Percentiles rank a stretch among this genome's conserved stretches.
Evolutionary conservation across 2,888 invertebrate species (phyloP).

Genomic region (Andrena praecox): DNA sequence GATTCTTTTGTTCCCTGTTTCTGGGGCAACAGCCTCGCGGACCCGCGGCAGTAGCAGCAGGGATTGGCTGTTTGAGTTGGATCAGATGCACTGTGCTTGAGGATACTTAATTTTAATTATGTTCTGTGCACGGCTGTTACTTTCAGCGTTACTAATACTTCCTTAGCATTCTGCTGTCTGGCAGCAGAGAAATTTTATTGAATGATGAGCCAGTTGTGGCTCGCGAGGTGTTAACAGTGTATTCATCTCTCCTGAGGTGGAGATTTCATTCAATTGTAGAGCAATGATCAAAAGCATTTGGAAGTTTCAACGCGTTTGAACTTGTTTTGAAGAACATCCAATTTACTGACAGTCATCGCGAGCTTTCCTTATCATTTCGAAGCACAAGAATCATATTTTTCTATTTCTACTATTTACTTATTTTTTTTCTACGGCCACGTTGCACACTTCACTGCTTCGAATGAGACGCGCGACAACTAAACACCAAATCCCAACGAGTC

Average conservation of each 20-base stretch:
- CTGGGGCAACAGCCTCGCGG: not conserved
- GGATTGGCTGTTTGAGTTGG: not conserved
- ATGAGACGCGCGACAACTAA: not conserved
- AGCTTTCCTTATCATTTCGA: not conserved
- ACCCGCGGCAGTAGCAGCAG: not conserved
- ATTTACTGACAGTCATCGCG: not conserved
- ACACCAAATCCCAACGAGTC: not conserved
- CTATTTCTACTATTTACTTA: not conserved
- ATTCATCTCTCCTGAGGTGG: too few relatives aligned
- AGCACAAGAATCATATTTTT: not conserved
- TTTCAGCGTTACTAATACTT: too few relatives aligned
- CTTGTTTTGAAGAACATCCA: not conserved
- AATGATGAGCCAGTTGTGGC: too few relatives aligned
- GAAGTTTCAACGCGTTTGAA: not conserved
- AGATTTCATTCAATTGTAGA: too few relatives aligned
- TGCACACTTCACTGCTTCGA: not conserved
- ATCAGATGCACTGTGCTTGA: not conserved
- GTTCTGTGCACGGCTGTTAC: too few relatives aligned
- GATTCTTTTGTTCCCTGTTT: not conserved
- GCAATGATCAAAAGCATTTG: too few relatives aligned
- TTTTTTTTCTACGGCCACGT: not conserved
- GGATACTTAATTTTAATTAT: not conserved
- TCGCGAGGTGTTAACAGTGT: too few relatives aligned
- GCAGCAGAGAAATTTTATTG: too few relatives aligned
- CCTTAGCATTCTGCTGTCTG: too few relatives aligned